Evolutionary conservation across 2,113 vertebrate genomes (phyloP), one percentile per base, ranked within the genome.

Genomic region (Rynchops niger): DNA sequence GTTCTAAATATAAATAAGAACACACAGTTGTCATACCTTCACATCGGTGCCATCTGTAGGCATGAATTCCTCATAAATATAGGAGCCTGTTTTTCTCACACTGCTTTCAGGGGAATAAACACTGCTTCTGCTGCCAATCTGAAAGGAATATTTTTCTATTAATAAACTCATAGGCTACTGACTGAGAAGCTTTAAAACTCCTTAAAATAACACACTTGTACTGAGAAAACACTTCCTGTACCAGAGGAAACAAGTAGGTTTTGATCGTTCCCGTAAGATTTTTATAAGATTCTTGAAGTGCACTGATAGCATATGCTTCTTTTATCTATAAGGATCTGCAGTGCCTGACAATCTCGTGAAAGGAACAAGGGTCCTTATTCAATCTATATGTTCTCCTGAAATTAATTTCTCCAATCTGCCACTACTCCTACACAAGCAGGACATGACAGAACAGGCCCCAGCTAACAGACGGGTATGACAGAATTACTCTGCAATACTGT

Each of bases 11-110:
- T 38, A 95, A 88, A 4, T 77, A 83, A 88, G 55, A 94, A 84
- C 0, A 1, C 0, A 1, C 30, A 74, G 65, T 47, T 90, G 32
- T 76, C 86, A 49, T 98, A 99, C 99, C 99, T 99, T 99, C 52
- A 99, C 99, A 93, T 99, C 99, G 62, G 99, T 99, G 72, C 99
- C 99, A 97, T 99, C 99, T 43, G 99, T 99, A 78, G 99, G 99
- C 99, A 99, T 99, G 95, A 99, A 99, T 85, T 99, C 99, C 94
- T 99, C 99, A 88, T 99, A 99, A 94, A 99, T 99, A 89, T 99
- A 99, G 45, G 99, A 99, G 32, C 99, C 99, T 21, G 99, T 99
- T 98, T 99, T 99, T 93, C 99, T 98, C 83, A 99, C 99, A 59
- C 93, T 99, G 96, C 99, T 99, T 98, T 99, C 99, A 85, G 99